Conservation (phyloP, 1,140 invertebrate genomes). For the Coelopa frigida region DNA sequence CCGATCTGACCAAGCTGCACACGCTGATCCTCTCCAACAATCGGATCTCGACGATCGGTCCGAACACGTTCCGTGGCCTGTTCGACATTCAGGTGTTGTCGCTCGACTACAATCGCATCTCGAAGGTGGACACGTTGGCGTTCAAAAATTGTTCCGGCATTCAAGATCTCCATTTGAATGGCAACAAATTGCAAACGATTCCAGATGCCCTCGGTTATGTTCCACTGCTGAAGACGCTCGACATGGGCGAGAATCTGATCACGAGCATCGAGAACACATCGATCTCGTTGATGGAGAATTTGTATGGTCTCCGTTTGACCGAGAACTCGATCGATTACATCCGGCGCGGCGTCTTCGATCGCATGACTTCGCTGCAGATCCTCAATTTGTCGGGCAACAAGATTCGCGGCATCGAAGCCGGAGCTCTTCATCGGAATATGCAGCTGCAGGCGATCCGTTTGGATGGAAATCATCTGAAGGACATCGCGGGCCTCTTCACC, state of each 20-base stretch:
- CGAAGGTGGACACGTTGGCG: conserved; percentile 67
- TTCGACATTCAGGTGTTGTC: conserved; percentile 70
- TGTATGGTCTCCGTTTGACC: conserved; percentile 76
- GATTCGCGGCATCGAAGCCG: conserved; percentile 75
- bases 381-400: conserved; percentile 83
- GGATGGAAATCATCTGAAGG: conserved; percentile 79
- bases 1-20: conserved; percentile 70
- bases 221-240: conserved; percentile 73
- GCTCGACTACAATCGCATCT: conserved; percentile 76
- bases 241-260: conserved; percentile 85
- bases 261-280: conserved; percentile 72
- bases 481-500: conserved; percentile 76
- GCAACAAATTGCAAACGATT: conserved; percentile 74
- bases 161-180: conserved; percentile 81
- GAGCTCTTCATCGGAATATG: conserved; percentile 74
- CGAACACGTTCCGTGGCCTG: conserved; percentile 68
- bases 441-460: conserved; percentile 80
- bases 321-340: conserved; percentile 86
- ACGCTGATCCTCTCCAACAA: conserved; percentile 82
- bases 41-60: conserved; percentile 68
- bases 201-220: conserved; percentile 78
- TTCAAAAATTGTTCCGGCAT: conserved; percentile 77
- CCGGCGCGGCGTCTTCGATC: conserved; percentile 72
- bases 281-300: conserved; percentile 64
- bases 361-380: conserved; percentile 75